Percentiles rank a stretch among this genome's conserved stretches.
These are phyloP conservation scores for Poecilia latipinna DNA, from an alignment of 2,113 vertebrate species.

Conservation along the genomic window DNA sequence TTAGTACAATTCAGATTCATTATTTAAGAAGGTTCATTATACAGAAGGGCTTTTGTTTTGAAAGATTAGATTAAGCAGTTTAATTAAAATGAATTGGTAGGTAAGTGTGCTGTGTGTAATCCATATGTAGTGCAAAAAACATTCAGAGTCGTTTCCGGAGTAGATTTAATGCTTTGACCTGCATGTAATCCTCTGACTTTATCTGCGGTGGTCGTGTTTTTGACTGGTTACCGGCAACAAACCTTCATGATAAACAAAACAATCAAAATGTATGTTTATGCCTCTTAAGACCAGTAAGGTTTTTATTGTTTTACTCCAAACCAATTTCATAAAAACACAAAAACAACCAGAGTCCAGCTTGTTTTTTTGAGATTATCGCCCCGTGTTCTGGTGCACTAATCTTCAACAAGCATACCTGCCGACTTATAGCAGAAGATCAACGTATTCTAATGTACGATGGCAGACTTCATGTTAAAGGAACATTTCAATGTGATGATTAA, in stretches of 20 bases:
- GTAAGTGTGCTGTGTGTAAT: not conserved
- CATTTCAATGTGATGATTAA: not conserved
- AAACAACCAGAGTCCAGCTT: not conserved
- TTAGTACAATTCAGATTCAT: not conserved
- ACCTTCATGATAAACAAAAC: not conserved
- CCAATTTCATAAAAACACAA: not conserved
- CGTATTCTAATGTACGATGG: not conserved
- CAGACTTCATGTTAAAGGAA: not conserved
- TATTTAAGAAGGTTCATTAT: not conserved
- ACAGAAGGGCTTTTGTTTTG: not conserved
- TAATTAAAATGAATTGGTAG: not conserved
- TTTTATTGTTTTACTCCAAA: not conserved
- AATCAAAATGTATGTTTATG: not conserved
- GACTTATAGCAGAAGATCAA: not conserved
- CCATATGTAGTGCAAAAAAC: not conserved
- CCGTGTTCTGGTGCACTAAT: not conserved
- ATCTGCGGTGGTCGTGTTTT: not conserved
- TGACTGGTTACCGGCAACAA: not conserved
- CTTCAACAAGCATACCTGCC: not conserved
- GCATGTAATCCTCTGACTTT: not conserved
- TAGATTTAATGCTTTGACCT: not conserved
- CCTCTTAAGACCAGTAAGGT: not conserved
- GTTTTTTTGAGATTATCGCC: not conserved
- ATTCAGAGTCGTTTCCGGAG: not conserved
- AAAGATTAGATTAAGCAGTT: not conserved